A percentile compares a stretch with the other conserved stretches of the same genome.
These are phyloP conservation scores for Gallinago undulata DNA, from an alignment of 2,113 vertebrate genomes.

Conservation along the genomic window DNA sequence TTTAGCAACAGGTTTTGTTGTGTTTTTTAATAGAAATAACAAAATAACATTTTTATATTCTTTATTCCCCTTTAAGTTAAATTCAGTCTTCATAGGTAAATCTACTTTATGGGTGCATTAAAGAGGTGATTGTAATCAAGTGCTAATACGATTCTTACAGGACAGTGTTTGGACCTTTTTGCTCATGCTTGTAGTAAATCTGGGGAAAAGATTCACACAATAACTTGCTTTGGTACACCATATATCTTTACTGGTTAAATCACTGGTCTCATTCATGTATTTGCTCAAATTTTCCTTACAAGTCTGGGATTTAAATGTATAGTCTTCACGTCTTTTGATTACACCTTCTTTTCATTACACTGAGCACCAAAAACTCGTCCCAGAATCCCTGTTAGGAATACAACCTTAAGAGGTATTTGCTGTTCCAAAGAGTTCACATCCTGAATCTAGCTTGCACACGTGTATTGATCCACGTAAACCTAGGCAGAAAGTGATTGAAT, in stretches of 20 bases:
- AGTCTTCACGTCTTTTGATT: background rate
- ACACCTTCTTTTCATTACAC: background rate
- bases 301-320: background rate
- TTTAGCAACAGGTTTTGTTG: background rate
- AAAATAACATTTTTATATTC: background rate
- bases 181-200: background rate
- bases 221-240: background rate
- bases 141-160: background rate
- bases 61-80: background rate
- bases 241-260: background rate
- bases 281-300: background rate
- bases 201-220: background rate
- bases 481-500: background rate
- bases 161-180: background rate
- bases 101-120: background rate
- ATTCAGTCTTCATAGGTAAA: background rate
- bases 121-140: background rate
- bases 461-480: background rate
- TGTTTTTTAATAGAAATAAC: fast-evolving
- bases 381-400: background rate
- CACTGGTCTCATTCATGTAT: background rate
- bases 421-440: background rate
- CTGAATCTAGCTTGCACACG: fast-evolving
- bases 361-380: background rate
- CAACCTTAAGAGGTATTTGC: background rate